Base-by-base conservation (phyloP, 2,797 vertebrate genomes). In the Pteronotus mesoamericanus region DNA sequence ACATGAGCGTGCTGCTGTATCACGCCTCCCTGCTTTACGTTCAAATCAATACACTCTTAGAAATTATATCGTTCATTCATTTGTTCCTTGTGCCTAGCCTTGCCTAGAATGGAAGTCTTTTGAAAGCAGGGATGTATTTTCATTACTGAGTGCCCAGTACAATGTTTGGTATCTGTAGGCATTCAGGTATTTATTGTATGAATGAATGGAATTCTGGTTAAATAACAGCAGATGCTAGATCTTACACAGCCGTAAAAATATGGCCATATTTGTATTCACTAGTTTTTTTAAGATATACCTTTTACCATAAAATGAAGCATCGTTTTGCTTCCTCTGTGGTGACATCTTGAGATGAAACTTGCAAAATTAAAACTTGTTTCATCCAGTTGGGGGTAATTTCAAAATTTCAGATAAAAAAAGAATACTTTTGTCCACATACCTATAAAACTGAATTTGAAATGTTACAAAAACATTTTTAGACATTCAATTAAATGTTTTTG, bases 351-450 rank as follows among this genome's bases (percentile, higher is more conserved):
- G 53, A 55, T 93, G 48, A 91, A 78, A 94, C 32, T 91, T 90
- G 57, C 39, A 75, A 92, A 96, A 78, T 88, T 83, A 84, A 94
- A 95, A 78, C 21, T 94, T 78, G 71, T 72, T 95, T 71, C 37
- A 84, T 82, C 34, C 16, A n/a, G 21, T 78, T 93, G 37, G 24
- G 46, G 29, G 4, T 4, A 78, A 71, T 83, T 71, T 82, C 9
- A 90, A 77, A 80, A 87, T 59, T 96, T 85, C 22, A 89, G 95
- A 48, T 77, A 83, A 86, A 55, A n/a, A 32, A 93, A 57, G 42
- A 57, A 5, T 84, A 61, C n/a, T 18, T 86, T 86, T 61, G 55
- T 77, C 42, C 39, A 71, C 4, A 9, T 34, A 22, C 72, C 37
- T 79, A 19, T 55, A 55, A 95, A 86, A 95, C 39, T 89, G n/a